A percentile compares a stretch with the other conserved stretches of the same genome.
Evolutionary conservation across 2,113 vertebrate genomes (phyloP).

Genomic region (Syrrhaptes paradoxus): DNA sequence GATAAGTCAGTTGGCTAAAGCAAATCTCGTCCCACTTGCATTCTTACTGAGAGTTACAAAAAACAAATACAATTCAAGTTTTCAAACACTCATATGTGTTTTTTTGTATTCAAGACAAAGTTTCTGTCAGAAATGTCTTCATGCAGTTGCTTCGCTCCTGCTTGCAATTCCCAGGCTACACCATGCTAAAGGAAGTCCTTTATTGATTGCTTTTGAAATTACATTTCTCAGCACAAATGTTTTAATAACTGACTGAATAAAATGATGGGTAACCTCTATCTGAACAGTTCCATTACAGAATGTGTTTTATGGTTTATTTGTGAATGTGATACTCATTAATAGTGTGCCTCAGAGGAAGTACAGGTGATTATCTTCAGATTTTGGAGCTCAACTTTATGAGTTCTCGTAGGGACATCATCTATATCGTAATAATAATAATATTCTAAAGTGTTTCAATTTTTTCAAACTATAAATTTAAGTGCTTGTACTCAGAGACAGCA

Average conservation of each 20-base stretch:
- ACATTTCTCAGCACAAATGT: conserved; percentile 30
- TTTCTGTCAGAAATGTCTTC: neutral
- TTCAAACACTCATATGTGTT: fast-evolving
- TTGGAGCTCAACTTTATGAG: neutral
- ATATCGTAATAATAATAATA: neutral
- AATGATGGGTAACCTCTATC: neutral
- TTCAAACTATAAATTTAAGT: neutral
- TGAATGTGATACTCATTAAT: neutral
- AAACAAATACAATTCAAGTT: neutral
- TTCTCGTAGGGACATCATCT: neutral
- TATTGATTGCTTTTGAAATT: conserved; percentile 50
- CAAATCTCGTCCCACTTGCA: neutral
- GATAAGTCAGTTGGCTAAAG: neutral
- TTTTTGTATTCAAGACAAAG: neutral
- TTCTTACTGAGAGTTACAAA: neutral
- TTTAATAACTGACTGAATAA: conserved; percentile 51
- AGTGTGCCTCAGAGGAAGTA: neutral
- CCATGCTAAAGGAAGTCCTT: neutral
- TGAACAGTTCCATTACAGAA: neutral
- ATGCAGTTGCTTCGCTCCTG: neutral
- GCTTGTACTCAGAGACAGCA: neutral
- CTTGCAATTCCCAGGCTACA: neutral
- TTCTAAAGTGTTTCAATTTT: neutral
- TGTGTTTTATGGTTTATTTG: conserved; percentile 33
- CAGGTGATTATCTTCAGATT: conserved; percentile 16